Evolutionary conservation across 2,888 invertebrate genomes (phyloP).

Genomic region (Chironomus riparius): DNA sequence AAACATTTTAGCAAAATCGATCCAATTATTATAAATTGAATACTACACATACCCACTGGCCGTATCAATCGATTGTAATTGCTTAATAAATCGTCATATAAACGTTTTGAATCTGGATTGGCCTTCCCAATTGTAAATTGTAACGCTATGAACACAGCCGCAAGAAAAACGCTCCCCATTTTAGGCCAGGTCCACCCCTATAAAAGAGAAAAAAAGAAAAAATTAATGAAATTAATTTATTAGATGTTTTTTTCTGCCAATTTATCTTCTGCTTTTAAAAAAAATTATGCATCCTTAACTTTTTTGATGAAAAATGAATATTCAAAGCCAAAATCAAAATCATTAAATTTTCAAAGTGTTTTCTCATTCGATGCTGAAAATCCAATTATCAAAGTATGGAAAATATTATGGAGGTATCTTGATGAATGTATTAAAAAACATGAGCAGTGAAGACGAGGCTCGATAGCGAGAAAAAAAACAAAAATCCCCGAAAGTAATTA

Average conservation of each 20-base stretch:
- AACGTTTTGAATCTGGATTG: slow-evolving; percentile 88
- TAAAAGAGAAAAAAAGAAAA: slow-evolving; percentile 35
- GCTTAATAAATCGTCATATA: slow-evolving; percentile 89
- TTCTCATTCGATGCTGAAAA: background rate
- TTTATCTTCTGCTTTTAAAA: background rate
- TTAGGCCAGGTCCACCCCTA: slow-evolving; percentile 80
- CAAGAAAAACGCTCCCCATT: slow-evolving; percentile 68
- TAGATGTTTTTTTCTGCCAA: background rate
- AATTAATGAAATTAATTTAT: background rate
- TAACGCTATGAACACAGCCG: slow-evolving; percentile 64
- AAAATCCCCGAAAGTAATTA: too few species aligned
- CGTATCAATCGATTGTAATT: slow-evolving; percentile 93
- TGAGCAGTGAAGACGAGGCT: too few species aligned
- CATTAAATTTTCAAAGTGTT: slow-evolving; percentile 2
- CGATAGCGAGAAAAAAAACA: too few species aligned
- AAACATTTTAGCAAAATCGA: too few species aligned
- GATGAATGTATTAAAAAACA: too few species aligned
- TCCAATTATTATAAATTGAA: too few species aligned
- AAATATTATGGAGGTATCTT: too few species aligned
- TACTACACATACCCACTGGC: slow-evolving; percentile 54
- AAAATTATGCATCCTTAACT: background rate
- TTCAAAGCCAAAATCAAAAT: slow-evolving; percentile 8
- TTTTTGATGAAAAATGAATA: background rate
- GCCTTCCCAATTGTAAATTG: slow-evolving; percentile 68
- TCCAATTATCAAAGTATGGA: background rate